Evolutionary conservation across 2,797 vertebrate genomes (phyloP), one percentile per base, ranked within the genome.

Genomic region (Phrynocephalus vlangalii): DNA sequence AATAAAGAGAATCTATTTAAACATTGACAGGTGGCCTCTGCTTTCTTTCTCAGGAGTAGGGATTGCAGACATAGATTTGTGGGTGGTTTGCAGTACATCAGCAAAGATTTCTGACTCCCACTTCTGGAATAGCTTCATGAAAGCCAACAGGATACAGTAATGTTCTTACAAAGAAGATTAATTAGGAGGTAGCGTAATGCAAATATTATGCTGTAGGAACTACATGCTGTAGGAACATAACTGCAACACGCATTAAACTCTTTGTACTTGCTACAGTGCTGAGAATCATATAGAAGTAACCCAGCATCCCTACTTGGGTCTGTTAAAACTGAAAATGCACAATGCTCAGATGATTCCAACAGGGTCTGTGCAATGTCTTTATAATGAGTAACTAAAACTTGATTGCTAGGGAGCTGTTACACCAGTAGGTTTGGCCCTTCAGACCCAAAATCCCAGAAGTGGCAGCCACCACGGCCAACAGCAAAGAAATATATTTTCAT

Each of bases 1-100:
- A 88, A 88, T 88, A 88, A 88, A 88, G 79, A 82, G 26, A 81
- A 76, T 81, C 70, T 88, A 85, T 85, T 88, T 88, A 81, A 88
- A 81, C 44, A 15, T 85, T 81, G 30, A 3, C 16, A 50, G 20
- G 28, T 20, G 38, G 76, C n/a, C 38, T 79, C 77, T 88, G 44
- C 28, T 26, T 50, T 77, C 3, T 70, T 52, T 26, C 30, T 73
- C n/a, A 30, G 30, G 24, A 79, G 38, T 8, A 26, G 38, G 33
- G 38, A 76, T 76, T 38, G 38, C 9, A 38, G 48, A 9, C 38
- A 76, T 76, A 44, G 7, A 76, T 76, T 18, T 7, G 1, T 48
- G 26, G 20, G 20, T 75, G 38, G 44, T 75, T 20, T 75, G 20
- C 73, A 44, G 73, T 44, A 44, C 20, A 76, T 76, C 38, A 44